Conservation (phyloP, 2,888 invertebrate genomes). For the Mythimna pallens region DNA sequence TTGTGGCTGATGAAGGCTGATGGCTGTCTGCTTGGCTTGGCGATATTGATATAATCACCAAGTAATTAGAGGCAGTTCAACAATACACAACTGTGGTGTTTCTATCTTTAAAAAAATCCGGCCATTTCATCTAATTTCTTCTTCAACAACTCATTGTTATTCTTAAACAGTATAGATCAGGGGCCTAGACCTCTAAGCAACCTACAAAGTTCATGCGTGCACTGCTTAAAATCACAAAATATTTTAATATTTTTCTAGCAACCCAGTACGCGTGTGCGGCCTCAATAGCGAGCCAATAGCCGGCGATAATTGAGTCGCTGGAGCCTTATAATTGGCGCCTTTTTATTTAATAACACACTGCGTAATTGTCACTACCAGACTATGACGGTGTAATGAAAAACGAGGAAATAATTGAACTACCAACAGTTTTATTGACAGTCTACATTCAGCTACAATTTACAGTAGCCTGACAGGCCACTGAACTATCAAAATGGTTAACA, state of each 20-base stretch:
- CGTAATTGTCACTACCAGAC: constrained; percentile 67
- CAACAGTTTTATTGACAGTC: constrained; percentile 38
- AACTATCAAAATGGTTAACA: constrained; percentile 49
- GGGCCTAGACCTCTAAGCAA: neutral
- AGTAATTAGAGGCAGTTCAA: neutral
- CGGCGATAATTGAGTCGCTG: constrained; percentile 77
- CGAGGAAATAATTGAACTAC: constrained; percentile 56
- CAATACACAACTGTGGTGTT: neutral
- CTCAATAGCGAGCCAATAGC: constrained; percentile 76
- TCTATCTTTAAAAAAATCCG: neutral
- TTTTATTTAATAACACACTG: constrained; percentile 81
- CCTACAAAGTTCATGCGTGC: neutral
- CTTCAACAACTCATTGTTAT: neutral
- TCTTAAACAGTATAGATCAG: neutral
- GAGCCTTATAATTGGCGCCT: constrained; percentile 83
- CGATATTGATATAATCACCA: neutral
- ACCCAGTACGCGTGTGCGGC: constrained; percentile 66
- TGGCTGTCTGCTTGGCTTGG: neutral
- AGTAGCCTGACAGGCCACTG: constrained; percentile 28
- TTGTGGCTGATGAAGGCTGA: neutral
- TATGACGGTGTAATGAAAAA: constrained; percentile 62
- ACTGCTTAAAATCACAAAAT: constrained; percentile 13
- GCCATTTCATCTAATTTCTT: neutral
- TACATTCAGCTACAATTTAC: constrained; percentile 22
- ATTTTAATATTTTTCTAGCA: constrained; percentile 53